Evolutionary conservation across 2,797 vertebrate genomes (phyloP).

Genomic region (Distichodus sexfasciatus): DNA sequence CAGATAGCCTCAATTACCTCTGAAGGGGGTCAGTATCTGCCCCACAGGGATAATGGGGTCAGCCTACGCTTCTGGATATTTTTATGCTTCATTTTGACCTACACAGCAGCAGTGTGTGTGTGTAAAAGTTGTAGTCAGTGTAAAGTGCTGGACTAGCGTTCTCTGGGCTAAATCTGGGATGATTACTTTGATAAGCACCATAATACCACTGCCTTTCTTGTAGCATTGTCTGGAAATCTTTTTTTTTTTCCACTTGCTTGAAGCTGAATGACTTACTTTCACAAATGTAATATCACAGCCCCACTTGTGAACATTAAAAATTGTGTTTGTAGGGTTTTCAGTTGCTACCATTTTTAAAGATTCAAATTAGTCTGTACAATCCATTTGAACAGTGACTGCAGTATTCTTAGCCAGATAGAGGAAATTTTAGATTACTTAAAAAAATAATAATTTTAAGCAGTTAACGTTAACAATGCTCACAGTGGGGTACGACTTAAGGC

Average conservation of each 20-base stretch:
- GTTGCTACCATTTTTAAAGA: too few relatives aligned
- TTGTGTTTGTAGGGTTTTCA: too few relatives aligned
- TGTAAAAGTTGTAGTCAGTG: background rate
- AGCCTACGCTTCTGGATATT: conserved; percentile 12
- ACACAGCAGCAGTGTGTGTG: background rate
- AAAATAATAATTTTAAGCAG: too few relatives aligned
- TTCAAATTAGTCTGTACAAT: too few relatives aligned
- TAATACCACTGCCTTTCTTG: background rate
- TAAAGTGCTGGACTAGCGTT: background rate
- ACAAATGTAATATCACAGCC: too few relatives aligned
- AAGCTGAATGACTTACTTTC: too few relatives aligned
- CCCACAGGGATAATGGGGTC: background rate
- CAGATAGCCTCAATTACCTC: conserved; percentile 18
- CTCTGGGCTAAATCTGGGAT: background rate
- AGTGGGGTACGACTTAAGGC: too few relatives aligned
- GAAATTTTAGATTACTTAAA: too few relatives aligned
- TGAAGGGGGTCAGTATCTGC: background rate
- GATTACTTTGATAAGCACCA: background rate
- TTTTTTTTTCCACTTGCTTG: background rate
- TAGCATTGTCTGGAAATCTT: background rate
- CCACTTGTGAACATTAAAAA: too few relatives aligned
- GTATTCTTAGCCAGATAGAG: too few relatives aligned
- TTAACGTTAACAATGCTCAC: too few relatives aligned
- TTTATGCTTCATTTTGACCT: background rate
- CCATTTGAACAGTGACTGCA: too few relatives aligned